Percentiles rank a stretch among this genome's conserved stretches.
Conservation (phyloP, 2,888 invertebrate species). For the Volucella inanis region DNA sequence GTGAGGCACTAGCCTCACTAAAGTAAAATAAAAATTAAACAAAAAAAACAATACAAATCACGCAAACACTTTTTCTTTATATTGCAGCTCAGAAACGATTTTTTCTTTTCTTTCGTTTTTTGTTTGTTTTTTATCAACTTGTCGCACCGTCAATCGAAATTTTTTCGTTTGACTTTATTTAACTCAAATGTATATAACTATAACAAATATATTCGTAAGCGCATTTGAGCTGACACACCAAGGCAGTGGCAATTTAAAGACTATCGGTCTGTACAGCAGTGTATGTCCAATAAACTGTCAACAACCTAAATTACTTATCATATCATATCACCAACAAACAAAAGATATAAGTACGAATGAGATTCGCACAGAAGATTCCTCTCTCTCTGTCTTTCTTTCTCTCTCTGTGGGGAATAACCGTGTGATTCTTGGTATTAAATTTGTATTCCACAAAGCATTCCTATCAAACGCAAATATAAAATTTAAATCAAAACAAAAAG, state of each 20-base stretch:
- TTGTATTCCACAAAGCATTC: conserved; percentile 22
- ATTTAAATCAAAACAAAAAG: conserved; percentile 12
- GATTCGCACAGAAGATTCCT: conserved; percentile 32
- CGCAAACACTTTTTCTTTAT: neutral
- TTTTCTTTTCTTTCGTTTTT: conserved; percentile 16
- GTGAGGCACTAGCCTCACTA: neutral
- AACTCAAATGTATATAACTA: no score
- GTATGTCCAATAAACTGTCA: conserved; percentile 54
- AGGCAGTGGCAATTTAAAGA: conserved; percentile 38
- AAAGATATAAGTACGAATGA: conserved; percentile 15
- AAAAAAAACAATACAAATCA: conserved; percentile 1
- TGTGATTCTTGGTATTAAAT: conserved; percentile 38
- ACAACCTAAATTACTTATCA: conserved; percentile 38
- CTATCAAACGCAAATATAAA: conserved; percentile 24
- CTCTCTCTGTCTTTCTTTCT: conserved; percentile 22
- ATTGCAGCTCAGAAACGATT: neutral
- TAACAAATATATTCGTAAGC: no score
- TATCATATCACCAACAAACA: conserved; percentile 48
- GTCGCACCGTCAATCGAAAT: neutral
- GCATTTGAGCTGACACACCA: conserved; percentile 21
- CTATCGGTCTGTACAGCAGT: conserved; percentile 33
- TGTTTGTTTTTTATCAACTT: conserved; percentile 1
- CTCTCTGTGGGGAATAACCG: conserved; percentile 59
- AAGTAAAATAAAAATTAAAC: neutral
- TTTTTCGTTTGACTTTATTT: neutral